Base-by-base conservation (phyloP, 2,113 vertebrate genomes). In the Solea solea region DNA sequence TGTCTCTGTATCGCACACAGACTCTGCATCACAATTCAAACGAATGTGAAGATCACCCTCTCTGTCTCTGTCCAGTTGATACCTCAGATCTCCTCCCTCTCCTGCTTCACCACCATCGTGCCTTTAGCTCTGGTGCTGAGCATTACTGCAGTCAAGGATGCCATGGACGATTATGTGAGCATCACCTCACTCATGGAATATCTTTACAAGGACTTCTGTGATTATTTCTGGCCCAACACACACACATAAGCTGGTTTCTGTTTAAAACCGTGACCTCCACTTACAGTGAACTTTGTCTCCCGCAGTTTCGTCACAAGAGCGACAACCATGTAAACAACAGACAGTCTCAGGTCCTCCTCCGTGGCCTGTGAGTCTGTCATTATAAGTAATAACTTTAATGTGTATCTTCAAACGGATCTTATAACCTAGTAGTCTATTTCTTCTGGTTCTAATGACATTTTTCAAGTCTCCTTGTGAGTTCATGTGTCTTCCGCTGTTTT, bases 71-170 rank as follows among this genome's bases (percentile, higher is more conserved):
- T 82, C 63, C 78, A 98, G 97, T 86, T 98, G 93, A 98, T 98
- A 89, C 97, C 97, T 10, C 97, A 98, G 93, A 96, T 98, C 82
- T 98, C 96, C 7, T 98, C 97, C 0, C 93, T 98, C 42, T 97
- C 97, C 75, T 98, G 97, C 96, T 98, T 98, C 94, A 98, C 97
- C 85, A 98, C 97, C 93, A 98, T 98, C 1, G 97, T 98, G 97
- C 97, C 97, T 97, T 95, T 98, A 93, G 97, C 95, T 83, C 94
- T 98, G 55, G 97, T 98, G 85, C 94, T 98, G 74, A 96, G 95
- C 91, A 96, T 98, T 93, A 98, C 97, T 14, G 96, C 96, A 69
- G 96, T 98, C 64, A 98, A 98, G 92, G 97, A 98, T 12, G 97
- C 96, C 80, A 96, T 96, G 0, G 97, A 98, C 25, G 97, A 98